These are phyloP conservation scores for Xanthorhoe spadicearia DNA, from an alignment of 2,888 invertebrate genomes.

Conservation along the genomic window DNA sequence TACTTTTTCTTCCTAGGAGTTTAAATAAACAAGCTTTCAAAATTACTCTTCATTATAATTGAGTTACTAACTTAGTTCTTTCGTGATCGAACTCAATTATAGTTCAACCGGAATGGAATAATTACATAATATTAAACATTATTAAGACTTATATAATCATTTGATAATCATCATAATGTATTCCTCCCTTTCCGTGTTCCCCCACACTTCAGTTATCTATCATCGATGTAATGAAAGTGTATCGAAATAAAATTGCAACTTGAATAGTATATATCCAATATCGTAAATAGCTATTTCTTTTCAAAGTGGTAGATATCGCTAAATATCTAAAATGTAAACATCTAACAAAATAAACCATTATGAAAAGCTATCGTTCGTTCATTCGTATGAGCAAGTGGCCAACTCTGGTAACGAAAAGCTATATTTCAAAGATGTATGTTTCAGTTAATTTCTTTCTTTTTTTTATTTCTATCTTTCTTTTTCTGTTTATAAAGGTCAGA, in stretches of 20 bases:
- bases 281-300: too few species aligned
- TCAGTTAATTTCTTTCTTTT: too few species aligned
- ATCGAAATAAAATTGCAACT: background rate
- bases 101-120: background rate
- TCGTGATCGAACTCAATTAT: background rate
- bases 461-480: too few species aligned
- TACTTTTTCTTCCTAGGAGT: background rate
- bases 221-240: background rate
- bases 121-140: background rate
- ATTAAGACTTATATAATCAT: conserved; percentile 13
- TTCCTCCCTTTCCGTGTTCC: conserved; percentile 33
- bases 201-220: conserved; percentile 9
- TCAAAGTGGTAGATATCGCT: too few species aligned
- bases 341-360: too few species aligned
- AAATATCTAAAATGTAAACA: too few species aligned
- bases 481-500: too few species aligned
- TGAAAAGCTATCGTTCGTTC: too few species aligned
- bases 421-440: too few species aligned
- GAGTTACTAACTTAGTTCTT: too few species aligned
- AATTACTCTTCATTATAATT: background rate
- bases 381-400: too few species aligned
- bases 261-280: background rate
- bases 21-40: background rate
- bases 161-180: conserved; percentile 21
- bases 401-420: too few species aligned